phyloP scores from a whole-genome alignment of 2,797 vertebrate species.

The Fistularia commersonii region DNA sequence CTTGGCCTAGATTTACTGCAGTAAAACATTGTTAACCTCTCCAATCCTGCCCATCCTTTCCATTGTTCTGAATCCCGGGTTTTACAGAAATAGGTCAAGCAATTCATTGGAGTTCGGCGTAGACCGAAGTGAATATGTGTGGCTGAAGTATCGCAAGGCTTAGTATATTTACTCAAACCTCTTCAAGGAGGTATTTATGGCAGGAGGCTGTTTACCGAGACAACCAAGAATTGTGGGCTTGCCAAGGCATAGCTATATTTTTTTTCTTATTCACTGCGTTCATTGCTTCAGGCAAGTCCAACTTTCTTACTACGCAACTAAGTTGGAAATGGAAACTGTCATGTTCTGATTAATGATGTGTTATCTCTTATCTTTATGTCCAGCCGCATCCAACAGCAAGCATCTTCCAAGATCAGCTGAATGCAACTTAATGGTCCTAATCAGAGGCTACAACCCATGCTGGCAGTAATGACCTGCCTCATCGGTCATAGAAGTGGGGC shows the following conservation, averaged over 20 bases:
- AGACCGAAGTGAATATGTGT: slow-evolving; percentile 44
- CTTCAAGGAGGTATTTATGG: slow-evolving; percentile 32
- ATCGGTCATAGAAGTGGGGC: slow-evolving; percentile 34
- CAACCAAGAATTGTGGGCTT: slow-evolving; percentile 3
- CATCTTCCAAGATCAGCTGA: slow-evolving; percentile 12
- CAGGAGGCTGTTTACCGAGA: slow-evolving; percentile 21
- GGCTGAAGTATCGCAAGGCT: slow-evolving; percentile 29
- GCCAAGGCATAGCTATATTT: slow-evolving; percentile 5
- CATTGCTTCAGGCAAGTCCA: slow-evolving; percentile 12
- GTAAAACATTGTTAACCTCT: slow-evolving; percentile 39
- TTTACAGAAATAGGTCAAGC: slow-evolving; percentile 53
- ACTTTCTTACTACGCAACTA: slow-evolving; percentile 9
- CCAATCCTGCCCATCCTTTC: slow-evolving; percentile 19
- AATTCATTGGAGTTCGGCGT: slow-evolving; percentile 38
- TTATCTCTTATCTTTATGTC: slow-evolving; percentile 34
- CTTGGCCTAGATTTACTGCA: slow-evolving; percentile 44
- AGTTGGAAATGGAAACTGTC: slow-evolving; percentile 18
- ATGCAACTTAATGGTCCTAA: no score
- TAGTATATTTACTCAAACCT: slow-evolving; percentile 25
- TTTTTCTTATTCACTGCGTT: slow-evolving; percentile 12
- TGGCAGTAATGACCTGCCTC: slow-evolving; percentile 18
- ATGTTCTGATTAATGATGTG: slow-evolving; percentile 37
- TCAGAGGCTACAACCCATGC: no score
- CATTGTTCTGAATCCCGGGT: slow-evolving; percentile 32
- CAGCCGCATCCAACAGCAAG: slow-evolving; percentile 22